phyloP scores from a whole-genome alignment of 2,113 vertebrate genomes.

The Pithys albifrons region DNA sequence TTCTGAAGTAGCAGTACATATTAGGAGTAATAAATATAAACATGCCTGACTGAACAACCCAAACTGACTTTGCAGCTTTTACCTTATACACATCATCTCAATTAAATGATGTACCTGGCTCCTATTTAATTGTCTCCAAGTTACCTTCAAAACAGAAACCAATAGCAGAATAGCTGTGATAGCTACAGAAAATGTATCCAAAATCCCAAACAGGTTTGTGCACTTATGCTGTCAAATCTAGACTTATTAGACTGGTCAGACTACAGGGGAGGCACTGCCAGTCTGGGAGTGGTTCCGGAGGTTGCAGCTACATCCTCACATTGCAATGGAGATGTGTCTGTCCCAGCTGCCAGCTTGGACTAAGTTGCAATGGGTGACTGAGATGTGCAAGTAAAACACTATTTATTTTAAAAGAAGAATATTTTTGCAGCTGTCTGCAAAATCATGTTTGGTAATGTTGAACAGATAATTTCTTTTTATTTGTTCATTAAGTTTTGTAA shows the following conservation, averaged over 20 bases:
- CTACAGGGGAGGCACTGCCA: background rate
- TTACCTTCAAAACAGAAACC: background rate
- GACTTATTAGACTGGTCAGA: background rate
- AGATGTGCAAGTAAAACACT: background rate
- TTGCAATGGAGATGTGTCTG: accelerated
- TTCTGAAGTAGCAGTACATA: background rate
- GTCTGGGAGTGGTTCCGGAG: background rate
- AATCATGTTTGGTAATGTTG: background rate
- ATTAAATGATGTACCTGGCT: background rate
- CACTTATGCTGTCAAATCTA: background rate
- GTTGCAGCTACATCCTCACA: background rate
- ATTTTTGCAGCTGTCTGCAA: background rate
- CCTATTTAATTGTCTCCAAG: background rate
- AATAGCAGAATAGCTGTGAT: background rate
- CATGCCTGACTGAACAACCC: background rate
- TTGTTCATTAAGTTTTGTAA: background rate
- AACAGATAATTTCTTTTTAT: background rate
- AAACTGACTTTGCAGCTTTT: background rate
- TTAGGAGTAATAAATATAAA: background rate
- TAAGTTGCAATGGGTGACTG: accelerated
- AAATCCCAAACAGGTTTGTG: background rate
- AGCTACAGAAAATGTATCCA: background rate
- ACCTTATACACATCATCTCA: background rate
- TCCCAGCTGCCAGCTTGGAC: background rate
- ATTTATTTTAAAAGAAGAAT: background rate